Percentiles rank a stretch among this genome's conserved stretches.
Evolutionary conservation across 2,888 invertebrate species (phyloP).

Genomic region (Andrena haemorrhoa): DNA sequence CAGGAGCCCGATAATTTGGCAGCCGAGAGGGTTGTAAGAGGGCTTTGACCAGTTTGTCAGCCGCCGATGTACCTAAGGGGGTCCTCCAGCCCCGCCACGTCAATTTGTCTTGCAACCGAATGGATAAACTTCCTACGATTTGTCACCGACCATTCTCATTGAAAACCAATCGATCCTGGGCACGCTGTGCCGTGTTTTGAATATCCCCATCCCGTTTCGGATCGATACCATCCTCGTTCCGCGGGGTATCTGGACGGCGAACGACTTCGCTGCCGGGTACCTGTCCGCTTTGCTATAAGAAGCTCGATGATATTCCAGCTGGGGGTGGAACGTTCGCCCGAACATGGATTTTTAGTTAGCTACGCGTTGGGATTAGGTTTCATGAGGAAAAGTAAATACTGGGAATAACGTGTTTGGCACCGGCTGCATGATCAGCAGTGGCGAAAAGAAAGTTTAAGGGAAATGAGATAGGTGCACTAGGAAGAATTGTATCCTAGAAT

Average conservation of each 20-base stretch:
- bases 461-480: too few species aligned
- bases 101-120: conserved; percentile 80
- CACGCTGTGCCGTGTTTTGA: conserved; percentile 11
- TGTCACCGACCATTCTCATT: conserved; percentile 63
- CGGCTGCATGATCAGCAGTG: too few species aligned
- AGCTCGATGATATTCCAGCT: too few species aligned
- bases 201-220: not conserved
- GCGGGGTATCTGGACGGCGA: not conserved
- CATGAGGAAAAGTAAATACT: too few species aligned
- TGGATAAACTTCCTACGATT: conserved; percentile 79
- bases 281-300: not conserved
- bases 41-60: conserved; percentile 83
- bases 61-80: conserved; percentile 78
- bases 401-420: too few species aligned
- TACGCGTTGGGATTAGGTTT: too few species aligned
- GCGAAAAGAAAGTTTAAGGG: too few species aligned
- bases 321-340: too few species aligned
- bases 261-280: too few species aligned
- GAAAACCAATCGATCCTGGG: conserved; percentile 55
- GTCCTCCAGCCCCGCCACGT: conserved; percentile 68
- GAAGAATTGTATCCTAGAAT: too few species aligned
- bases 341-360: too few species aligned
- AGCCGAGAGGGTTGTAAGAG: conserved; percentile 79
- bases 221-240: not conserved
- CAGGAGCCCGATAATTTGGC: conserved; percentile 83